A percentile compares a stretch with the other conserved stretches of the same genome.
Conservation (phyloP, 1,140 invertebrate species). For the Drosophila ficusphila region DNA sequence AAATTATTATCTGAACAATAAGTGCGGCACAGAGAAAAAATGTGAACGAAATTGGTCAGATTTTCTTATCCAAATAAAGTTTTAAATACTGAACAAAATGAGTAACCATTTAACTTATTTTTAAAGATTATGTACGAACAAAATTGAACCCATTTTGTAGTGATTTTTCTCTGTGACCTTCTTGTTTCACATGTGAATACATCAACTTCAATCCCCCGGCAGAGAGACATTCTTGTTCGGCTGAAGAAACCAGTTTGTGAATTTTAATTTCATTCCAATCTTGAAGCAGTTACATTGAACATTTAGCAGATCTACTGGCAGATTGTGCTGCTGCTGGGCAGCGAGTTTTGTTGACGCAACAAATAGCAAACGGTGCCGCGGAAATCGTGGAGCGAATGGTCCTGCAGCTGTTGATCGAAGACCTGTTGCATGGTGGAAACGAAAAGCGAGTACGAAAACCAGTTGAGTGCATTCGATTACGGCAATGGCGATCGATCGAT, state of each 20-base stretch:
- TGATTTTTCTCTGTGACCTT: not conserved
- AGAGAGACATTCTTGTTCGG: constrained; percentile 28
- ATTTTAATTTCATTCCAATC: constrained; percentile 45
- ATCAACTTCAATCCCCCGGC: not conserved
- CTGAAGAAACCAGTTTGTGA: constrained; percentile 26
- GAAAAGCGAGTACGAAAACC: constrained; percentile 40
- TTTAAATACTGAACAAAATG: not conserved
- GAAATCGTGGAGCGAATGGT: constrained; percentile 73
- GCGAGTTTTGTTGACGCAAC: constrained; percentile 56
- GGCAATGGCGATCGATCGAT: constrained; percentile 5
- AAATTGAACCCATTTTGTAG: not conserved
- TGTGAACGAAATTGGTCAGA: not conserved
- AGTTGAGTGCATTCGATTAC: constrained; percentile 48
- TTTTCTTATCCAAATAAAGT: not conserved
- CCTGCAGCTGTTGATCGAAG: constrained; percentile 79
- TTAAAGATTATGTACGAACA: too few relatives aligned
- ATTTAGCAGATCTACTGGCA: constrained; percentile 49
- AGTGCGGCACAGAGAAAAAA: not conserved
- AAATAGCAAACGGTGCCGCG: constrained; percentile 69
- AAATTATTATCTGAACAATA: constrained; percentile 45
- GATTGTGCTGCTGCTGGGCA: constrained; percentile 36
- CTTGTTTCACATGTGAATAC: constrained; percentile 2
- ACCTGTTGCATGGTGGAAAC: constrained; percentile 63
- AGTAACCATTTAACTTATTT: too few relatives aligned
- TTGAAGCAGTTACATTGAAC: constrained; percentile 36